Percentiles rank a stretch among this genome's conserved stretches.
Evolutionary conservation across 2,888 invertebrate genomes (phyloP).

Genomic region (Drosophila paramelanica): DNA sequence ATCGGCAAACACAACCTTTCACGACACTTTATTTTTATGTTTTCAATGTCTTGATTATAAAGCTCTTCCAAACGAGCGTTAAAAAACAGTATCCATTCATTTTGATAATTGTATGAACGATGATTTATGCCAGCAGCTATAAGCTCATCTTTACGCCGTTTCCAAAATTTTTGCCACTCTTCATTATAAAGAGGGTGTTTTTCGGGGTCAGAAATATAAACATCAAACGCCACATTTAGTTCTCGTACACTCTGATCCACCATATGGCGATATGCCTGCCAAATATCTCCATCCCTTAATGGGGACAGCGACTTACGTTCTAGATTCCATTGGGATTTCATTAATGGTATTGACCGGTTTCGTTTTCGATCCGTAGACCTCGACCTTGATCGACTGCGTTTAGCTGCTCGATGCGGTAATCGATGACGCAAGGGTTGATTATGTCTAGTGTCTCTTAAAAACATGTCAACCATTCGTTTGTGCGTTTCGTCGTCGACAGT

Average conservation of each 20-base stretch:
- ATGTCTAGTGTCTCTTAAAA: conserved; percentile 70
- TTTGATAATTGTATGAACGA: conserved; percentile 92
- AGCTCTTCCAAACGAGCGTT: conserved; percentile 91
- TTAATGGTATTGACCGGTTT: conserved; percentile 9
- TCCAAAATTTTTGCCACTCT: conserved; percentile 96
- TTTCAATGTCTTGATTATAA: conserved; percentile 89
- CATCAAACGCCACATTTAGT: conserved; percentile 86
- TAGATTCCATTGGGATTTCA: conserved; percentile 51
- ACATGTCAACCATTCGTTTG: conserved; percentile 82
- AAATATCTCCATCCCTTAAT: conserved; percentile 76
- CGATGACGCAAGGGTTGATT: conserved; percentile 10
- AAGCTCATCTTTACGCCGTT: conserved; percentile 91
- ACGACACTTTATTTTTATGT: conserved; percentile 75
- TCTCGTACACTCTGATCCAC: conserved; percentile 77
- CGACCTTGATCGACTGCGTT: conserved; percentile 53
- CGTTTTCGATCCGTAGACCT: conserved; percentile 41
- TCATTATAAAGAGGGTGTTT: conserved; percentile 93
- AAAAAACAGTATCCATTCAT: conserved; percentile 94
- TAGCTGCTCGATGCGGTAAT: conserved; percentile 21
- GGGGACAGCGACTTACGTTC: conserved; percentile 78
- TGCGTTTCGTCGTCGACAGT: conserved; percentile 80
- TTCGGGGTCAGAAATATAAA: conserved; percentile 89
- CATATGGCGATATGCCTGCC: conserved; percentile 83
- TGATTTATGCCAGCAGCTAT: conserved; percentile 86
- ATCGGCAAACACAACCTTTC: conserved; percentile 77